A percentile compares a stretch with the other conserved stretches of the same genome.
These are phyloP conservation scores for Heteropelma amictum DNA, from an alignment of 2,888 invertebrate genomes.

Conservation along the genomic window DNA sequence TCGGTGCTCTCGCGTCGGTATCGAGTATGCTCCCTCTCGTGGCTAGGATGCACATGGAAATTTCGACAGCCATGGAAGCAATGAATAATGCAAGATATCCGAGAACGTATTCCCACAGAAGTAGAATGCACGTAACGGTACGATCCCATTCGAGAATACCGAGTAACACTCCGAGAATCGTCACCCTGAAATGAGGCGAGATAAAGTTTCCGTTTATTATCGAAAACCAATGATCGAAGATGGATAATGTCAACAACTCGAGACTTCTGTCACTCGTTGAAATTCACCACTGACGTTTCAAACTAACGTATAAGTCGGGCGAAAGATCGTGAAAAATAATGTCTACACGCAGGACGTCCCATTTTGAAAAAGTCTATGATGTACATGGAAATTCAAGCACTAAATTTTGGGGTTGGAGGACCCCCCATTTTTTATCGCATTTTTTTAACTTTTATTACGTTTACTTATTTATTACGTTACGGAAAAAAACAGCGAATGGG, in stretches of 20 bases:
- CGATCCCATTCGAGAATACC: constrained; percentile 81
- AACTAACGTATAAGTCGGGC: no score
- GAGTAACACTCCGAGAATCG: constrained; percentile 81
- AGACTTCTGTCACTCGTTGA: no score
- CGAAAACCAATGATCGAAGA: constrained; percentile 31
- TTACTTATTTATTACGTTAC: no score
- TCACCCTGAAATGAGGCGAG: constrained; percentile 80
- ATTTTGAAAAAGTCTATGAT: no score
- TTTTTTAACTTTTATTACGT: no score
- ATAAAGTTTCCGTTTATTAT: constrained; percentile 37
- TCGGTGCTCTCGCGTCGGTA: constrained; percentile 85
- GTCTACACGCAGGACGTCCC: no score
- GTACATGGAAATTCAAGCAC: no score
- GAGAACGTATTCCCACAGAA: constrained; percentile 81
- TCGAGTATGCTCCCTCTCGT: constrained; percentile 90
- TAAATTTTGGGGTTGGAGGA: no score
- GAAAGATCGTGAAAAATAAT: no score
- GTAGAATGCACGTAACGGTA: constrained; percentile 78
- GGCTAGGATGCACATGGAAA: constrained; percentile 86
- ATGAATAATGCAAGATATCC: constrained; percentile 82
- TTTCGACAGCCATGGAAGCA: constrained; percentile 83
- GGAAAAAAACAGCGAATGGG: no score
- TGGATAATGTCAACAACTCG: not conserved
- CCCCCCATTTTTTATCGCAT: no score
- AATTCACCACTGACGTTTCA: no score